These are phyloP conservation scores for Danionella dracula DNA, from an alignment of 2,797 vertebrate species.

Conservation along the genomic window DNA sequence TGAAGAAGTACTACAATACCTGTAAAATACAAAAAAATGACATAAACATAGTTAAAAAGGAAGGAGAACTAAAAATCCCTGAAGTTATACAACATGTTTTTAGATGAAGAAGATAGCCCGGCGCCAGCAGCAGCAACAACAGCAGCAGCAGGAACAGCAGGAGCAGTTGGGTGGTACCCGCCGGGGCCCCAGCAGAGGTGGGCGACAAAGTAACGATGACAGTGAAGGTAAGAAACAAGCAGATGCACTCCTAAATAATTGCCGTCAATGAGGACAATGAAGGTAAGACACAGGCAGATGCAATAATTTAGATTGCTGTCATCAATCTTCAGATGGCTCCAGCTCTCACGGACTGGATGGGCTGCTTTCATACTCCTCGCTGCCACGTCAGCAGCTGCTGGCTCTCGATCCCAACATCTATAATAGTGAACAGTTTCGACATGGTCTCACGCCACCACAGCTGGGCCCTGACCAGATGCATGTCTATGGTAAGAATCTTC, in stretches of 20 bases:
- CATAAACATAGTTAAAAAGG: too few species aligned
- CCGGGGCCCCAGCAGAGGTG: conserved; percentile 70
- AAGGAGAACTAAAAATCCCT: too few species aligned
- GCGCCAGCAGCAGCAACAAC: conserved; percentile 80
- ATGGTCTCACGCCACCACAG: conserved; percentile 84
- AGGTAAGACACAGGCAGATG: too few species aligned
- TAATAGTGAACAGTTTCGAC: conserved; percentile 77
- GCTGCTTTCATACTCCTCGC: conserved; percentile 75
- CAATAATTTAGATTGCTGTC: too few species aligned
- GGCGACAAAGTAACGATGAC: conserved; percentile 82
- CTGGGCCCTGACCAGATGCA: conserved; percentile 80
- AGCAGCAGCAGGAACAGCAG: conserved; percentile 85
- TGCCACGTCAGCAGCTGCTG: conserved; percentile 80
- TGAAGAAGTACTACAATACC: too few species aligned
- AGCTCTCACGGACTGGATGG: conserved; percentile 82
- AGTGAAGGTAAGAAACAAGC: conserved; percentile 73
- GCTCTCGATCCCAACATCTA: conserved; percentile 82
- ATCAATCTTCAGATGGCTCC: conserved; percentile 65
- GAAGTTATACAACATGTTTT: neutral
- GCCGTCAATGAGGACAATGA: too few species aligned
- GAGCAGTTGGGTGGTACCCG: conserved; percentile 78
- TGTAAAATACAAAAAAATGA: too few species aligned
- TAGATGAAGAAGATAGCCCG: conserved; percentile 92
- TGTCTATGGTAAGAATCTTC: conserved; percentile 73
- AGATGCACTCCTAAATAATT: too few species aligned